Conservation (phyloP, 2,888 invertebrate genomes). For the Apoderus coryli region DNA sequence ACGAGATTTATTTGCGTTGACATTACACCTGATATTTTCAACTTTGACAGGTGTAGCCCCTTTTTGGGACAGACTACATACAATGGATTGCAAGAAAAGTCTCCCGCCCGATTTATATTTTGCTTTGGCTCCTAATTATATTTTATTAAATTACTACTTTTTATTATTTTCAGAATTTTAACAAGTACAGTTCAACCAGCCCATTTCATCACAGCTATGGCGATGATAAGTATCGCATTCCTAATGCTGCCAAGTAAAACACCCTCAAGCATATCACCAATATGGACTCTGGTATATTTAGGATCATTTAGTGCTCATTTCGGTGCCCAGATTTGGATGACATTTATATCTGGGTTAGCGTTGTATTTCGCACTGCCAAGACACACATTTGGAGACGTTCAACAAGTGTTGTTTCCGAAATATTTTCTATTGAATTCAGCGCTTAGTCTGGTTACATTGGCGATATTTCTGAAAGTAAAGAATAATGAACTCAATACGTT, state of each 20-base stretch:
- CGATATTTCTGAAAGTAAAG: conserved; percentile 54
- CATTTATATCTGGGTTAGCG: conserved; percentile 75
- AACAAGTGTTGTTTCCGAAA: conserved; percentile 72
- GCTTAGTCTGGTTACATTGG: conserved; percentile 56
- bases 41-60: too few species aligned
- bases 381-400: conserved; percentile 76
- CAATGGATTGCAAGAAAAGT: too few species aligned
- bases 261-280: conserved; percentile 27
- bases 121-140: too few species aligned
- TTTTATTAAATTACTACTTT: too few species aligned
- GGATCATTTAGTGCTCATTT: conserved; percentile 67
- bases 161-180: conserved; percentile 60
- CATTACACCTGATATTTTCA: too few species aligned
- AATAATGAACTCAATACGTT: conserved; percentile 34
- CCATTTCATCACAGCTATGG: conserved; percentile 56
- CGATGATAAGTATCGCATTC: conserved; percentile 39
- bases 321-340: conserved; percentile 88
- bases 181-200: conserved; percentile 64
- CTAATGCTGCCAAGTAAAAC: conserved; percentile 32
- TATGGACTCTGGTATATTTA: conserved; percentile 55
- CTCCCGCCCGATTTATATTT: too few species aligned
- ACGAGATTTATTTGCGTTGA: too few species aligned
- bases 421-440: conserved; percentile 69
- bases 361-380: conserved; percentile 75
- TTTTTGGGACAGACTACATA: too few species aligned